These are phyloP conservation scores for Spheniscus mendiculus DNA, from an alignment of 2,113 vertebrate species.

Conservation along the genomic window DNA sequence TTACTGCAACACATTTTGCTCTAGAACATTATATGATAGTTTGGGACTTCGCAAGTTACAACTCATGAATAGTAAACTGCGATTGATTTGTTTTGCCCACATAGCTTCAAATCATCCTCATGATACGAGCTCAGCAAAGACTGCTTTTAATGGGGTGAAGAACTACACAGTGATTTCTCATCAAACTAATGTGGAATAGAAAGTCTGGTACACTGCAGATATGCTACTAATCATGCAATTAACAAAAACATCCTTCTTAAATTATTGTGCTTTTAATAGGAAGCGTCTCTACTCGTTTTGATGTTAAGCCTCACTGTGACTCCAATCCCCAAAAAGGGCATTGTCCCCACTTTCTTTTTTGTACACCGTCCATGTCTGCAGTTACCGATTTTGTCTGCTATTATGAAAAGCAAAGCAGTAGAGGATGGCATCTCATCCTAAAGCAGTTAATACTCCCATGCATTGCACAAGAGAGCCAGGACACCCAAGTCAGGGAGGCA, in stretches of 20 bases:
- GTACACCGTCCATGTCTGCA: neutral
- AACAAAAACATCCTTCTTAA: neutral
- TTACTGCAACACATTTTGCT: neutral
- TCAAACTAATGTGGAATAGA: neutral
- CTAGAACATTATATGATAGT: neutral
- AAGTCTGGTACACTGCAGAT: neutral
- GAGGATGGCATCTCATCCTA: neutral
- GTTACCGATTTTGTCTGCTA: neutral
- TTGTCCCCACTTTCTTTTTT: neutral
- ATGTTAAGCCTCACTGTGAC: neutral
- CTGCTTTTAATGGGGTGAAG: neutral
- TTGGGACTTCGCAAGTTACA: neutral
- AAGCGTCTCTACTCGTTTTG: neutral
- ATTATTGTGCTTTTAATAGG: neutral
- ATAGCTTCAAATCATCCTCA: slow-evolving; percentile 5
- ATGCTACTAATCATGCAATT: neutral
- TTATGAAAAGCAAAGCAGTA: neutral
- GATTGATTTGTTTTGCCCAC: slow-evolving; percentile 43
- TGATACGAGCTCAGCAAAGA: neutral
- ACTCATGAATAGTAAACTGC: neutral
- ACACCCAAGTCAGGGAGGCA: neutral
- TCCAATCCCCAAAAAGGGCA: neutral
- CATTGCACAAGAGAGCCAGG: neutral
- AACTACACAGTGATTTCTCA: neutral
- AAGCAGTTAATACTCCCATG: neutral